Evolutionary conservation across 2,113 vertebrate species (phyloP).

Genomic region (Onychostoma macrolepis): DNA sequence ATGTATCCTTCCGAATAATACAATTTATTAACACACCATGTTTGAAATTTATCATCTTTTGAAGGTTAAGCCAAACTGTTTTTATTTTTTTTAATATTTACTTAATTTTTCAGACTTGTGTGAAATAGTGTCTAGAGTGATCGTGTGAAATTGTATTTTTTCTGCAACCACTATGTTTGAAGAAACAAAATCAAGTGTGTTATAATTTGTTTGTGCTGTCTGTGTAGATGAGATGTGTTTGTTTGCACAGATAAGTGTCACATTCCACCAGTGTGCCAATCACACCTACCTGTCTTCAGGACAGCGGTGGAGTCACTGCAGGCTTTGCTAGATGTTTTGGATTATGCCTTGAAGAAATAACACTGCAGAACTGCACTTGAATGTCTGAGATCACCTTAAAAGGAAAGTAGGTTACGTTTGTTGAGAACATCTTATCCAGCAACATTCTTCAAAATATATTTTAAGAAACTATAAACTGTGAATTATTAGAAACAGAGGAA

Average conservation of each 20-base stretch:
- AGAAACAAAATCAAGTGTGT: neutral
- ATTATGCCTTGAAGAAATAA: neutral
- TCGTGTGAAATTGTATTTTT: neutral
- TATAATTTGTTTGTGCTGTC: neutral
- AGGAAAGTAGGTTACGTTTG: conserved; percentile 29
- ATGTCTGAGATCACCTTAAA: conserved; percentile 22
- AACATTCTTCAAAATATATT: conserved; percentile 10
- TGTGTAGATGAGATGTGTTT: neutral
- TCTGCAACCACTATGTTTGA: neutral
- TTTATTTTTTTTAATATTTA: neutral
- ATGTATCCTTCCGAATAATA: neutral
- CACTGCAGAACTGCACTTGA: neutral
- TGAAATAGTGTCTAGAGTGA: too few species aligned
- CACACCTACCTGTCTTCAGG: conserved; percentile 25
- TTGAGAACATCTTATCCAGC: neutral
- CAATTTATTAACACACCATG: neutral
- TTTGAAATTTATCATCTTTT: neutral
- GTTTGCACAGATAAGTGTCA: conserved; percentile 9
- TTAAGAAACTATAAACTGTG: conserved; percentile 25
- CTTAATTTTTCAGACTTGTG: neutral
- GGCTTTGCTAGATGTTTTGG: neutral
- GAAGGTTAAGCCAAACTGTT: neutral
- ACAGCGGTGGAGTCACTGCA: neutral
- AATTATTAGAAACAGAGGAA: neutral
- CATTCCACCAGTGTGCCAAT: conserved; percentile 24